Evolutionary conservation across 2,888 invertebrate genomes (phyloP).

Genomic region (Mesodorylaimus sp.): DNA sequence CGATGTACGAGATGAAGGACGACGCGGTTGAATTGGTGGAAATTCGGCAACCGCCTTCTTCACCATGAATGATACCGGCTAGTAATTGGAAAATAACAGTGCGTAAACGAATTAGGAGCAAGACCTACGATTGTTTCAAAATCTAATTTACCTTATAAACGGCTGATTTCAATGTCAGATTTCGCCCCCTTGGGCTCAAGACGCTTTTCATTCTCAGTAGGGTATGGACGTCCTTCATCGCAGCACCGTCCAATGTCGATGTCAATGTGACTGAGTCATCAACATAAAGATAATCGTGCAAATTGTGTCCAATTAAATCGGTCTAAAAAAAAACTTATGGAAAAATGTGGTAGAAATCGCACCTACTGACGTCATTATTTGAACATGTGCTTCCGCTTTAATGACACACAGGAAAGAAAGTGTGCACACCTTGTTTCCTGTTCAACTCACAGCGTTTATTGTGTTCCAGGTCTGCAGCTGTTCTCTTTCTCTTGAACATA

Average conservation of each 20-base stretch:
- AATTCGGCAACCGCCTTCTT: too few relatives aligned
- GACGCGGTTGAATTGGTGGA: neutral
- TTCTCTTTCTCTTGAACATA: too few relatives aligned
- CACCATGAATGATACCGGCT: neutral
- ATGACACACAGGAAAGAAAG: too few relatives aligned
- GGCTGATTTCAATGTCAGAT: conserved; percentile 82
- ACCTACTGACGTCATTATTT: too few relatives aligned
- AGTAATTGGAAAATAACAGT: neutral
- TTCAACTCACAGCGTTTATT: too few relatives aligned
- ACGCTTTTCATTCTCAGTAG: conserved; percentile 79
- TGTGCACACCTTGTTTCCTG: too few relatives aligned
- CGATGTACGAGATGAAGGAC: neutral
- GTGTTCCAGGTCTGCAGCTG: too few relatives aligned
- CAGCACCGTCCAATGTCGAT: conserved; percentile 38
- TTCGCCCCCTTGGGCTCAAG: conserved; percentile 72
- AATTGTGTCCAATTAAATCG: conserved; percentile 81
- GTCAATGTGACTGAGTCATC: conserved; percentile 80
- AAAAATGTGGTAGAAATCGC: neutral
- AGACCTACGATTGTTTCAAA: neutral
- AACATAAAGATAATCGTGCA: conserved; percentile 81
- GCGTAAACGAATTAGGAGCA: neutral
- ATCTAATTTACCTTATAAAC: conserved; percentile 59
- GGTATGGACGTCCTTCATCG: conserved; percentile 21
- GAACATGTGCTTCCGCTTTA: too few relatives aligned
- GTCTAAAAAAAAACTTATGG: conserved; percentile 43